Evolutionary conservation across 2,113 vertebrate genomes (phyloP), one percentile per base, ranked within the genome.

Genomic region (Cephalopholis sonnerati): DNA sequence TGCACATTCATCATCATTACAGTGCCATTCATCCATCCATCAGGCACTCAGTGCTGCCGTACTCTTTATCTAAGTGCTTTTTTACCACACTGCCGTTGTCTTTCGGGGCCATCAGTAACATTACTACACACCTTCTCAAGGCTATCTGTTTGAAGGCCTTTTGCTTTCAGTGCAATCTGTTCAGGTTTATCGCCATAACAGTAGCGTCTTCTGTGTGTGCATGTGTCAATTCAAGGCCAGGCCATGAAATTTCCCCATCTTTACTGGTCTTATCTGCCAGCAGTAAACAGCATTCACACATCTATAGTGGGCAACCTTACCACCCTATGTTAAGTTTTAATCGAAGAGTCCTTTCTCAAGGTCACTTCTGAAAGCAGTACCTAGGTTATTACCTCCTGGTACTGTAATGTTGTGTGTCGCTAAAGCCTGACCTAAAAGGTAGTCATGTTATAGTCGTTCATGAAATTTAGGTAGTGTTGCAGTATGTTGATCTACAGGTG

Each of bases 171-270:
- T 13, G 17, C 20, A 12, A 3, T 25, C 20, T 46, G 51, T 24
- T 29, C 58, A n/a, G 74, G 48, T 84, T 89, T 77, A 81, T 77
- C 48, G 77, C 24, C 79, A 32, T 22, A 72, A 66, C 90, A 87
- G 89, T 86, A 89, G 87, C 89, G 39, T 18, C 66, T 71, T 46
- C 11, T 50, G 17, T 50, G 9, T 20, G 15, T 51, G 39, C 11
- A 27, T 72, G 61, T 20, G 36, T 46, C 16, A 13, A 16, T 59
- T 91, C 89, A 92, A 92, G 91, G 93, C 70, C 91, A 74, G 25
- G n/a, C 59, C 44, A 3, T 58, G 53, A 36, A 20, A 24, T 22
- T 61, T 15, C 69, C 27, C 12, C 1, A 13, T 3, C 7, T 58
- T 53, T 5, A 58, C 68, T 20, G 1, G 46, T 82, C 77, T 86